Evolutionary conservation across 2,888 invertebrate species (phyloP), one percentile per base, ranked within the genome.

Genomic region (Hirtodrosophila alboralis): DNA sequence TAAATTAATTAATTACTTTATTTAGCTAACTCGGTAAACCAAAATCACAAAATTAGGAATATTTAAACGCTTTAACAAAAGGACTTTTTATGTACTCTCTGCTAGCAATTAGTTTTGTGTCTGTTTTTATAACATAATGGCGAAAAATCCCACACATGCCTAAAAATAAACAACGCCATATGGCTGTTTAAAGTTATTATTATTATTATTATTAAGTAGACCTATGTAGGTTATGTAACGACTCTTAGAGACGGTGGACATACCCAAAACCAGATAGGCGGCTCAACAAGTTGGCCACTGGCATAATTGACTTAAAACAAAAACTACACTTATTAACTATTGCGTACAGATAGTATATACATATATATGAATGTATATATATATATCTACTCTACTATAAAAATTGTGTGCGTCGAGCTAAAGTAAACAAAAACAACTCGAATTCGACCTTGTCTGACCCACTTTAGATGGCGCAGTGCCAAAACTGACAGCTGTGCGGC

Each of bases 371-470:
- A 18, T 18, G 18, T 18, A 18, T 18, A 18, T 18, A 5, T 18
- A 18, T 18, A 18, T 18, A 18, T 2, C 3, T 18, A 18, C 18
- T 18, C 1, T 18, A 18, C 18, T 0, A 5, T 18, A 18, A 4
- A 2, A 27, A 7, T 37, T 44, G 26, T 34, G 45, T 53, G 44
- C 48, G 40, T 38, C 30, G 18, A 31, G 52, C 38, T 52, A 31
- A 48, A 38, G 61, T 61, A 64, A 58, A 65, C 65, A 75, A 65
- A 56, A 84, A 75, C 69, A 72, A 68, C 75, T 66, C 41, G 57
- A 63, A 69, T 69, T 70, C 88, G 89, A 86, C 89, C 88, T 88
- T 88, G 89, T 60, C 86, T 89, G 88, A 88, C 88, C 89, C 81
- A 88, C 88, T 88, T 80, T 65, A 68, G 44, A 44, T 64, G 63